Evolutionary conservation across 2,888 invertebrate species (phyloP).

Genomic region (Xestobium rufovillosum): DNA sequence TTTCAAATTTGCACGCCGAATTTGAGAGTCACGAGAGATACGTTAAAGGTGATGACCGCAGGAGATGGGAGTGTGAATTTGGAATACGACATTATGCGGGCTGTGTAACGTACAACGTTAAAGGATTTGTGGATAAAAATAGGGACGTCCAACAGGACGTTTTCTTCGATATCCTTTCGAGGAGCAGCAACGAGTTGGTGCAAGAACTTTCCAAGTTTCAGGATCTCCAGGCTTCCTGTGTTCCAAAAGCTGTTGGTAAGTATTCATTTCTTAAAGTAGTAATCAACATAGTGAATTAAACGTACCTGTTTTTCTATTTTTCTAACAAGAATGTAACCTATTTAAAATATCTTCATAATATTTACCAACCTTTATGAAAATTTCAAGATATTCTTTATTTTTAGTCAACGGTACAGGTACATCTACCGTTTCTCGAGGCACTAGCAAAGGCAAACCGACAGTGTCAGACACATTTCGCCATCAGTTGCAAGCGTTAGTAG

Average conservation of each 20-base stretch:
- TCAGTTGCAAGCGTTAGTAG: constrained; percentile 80
- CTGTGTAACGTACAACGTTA: constrained; percentile 70
- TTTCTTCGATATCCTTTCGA: constrained; percentile 80
- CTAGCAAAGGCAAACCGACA: constrained; percentile 82
- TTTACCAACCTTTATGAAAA: too few relatives aligned
- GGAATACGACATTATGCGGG: constrained; percentile 87
- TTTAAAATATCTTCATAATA: too few relatives aligned
- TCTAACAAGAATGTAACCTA: too few relatives aligned
- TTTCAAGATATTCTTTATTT: too few relatives aligned
- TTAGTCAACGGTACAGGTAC: too few relatives aligned
- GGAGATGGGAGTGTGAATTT: constrained; percentile 87
- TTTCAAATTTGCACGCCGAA: constrained; percentile 80
- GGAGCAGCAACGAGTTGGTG: constrained; percentile 76
- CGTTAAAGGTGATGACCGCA: constrained; percentile 73
- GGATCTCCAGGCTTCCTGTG: constrained; percentile 37
- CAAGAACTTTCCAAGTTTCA: constrained; percentile 66
- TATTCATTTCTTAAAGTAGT: constrained; percentile 19
- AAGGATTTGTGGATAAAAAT: constrained; percentile 88
- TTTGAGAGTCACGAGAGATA: constrained; percentile 79
- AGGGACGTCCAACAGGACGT: constrained; percentile 89
- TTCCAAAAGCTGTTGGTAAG: constrained; percentile 20
- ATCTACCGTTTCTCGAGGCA: constrained; percentile 67
- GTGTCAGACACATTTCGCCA: constrained; percentile 85
- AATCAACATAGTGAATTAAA: constrained; percentile 4
- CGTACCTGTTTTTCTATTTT: too few relatives aligned